These are phyloP conservation scores for Drosophila diplacantha DNA, from an alignment of 2,888 invertebrate species.

Conservation along the genomic window DNA sequence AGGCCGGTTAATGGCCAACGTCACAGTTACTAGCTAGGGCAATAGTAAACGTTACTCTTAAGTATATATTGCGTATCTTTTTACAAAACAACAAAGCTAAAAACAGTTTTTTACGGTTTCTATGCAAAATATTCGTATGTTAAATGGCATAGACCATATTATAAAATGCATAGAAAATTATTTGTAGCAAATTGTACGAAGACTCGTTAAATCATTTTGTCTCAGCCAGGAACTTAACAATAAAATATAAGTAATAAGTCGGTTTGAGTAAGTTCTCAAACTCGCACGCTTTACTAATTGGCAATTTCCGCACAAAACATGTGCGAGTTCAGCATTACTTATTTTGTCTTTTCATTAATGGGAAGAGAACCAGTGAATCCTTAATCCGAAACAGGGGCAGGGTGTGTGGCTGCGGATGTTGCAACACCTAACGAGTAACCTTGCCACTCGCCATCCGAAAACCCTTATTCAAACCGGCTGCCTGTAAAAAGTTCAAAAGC, in stretches of 20 bases:
- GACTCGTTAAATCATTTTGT: background rate
- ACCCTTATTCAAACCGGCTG: constrained; percentile 11
- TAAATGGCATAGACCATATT: background rate
- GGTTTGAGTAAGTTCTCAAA: background rate
- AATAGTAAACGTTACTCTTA: background rate
- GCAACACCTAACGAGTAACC: constrained; percentile 16
- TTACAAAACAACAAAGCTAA: background rate
- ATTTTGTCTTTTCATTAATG: constrained; percentile 47
- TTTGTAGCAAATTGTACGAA: background rate
- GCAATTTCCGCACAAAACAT: constrained; percentile 62
- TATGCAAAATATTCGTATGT: too few relatives aligned
- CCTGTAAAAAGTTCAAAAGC: constrained; percentile 58
- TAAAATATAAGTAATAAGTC: background rate
- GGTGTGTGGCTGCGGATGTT: background rate
- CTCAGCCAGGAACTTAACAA: background rate
- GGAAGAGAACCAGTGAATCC: background rate
- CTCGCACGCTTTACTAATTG: constrained; percentile 42
- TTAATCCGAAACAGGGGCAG: background rate
- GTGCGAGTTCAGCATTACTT: constrained; percentile 35
- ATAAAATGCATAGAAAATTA: too few relatives aligned
- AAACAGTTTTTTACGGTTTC: background rate
- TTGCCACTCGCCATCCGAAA: constrained; percentile 4
- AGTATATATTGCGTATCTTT: background rate
- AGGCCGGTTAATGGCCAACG: constrained; percentile 9
- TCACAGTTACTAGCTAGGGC: background rate